phyloP scores from a whole-genome alignment of 2,888 invertebrate species.

The Andrena minutula region DNA sequence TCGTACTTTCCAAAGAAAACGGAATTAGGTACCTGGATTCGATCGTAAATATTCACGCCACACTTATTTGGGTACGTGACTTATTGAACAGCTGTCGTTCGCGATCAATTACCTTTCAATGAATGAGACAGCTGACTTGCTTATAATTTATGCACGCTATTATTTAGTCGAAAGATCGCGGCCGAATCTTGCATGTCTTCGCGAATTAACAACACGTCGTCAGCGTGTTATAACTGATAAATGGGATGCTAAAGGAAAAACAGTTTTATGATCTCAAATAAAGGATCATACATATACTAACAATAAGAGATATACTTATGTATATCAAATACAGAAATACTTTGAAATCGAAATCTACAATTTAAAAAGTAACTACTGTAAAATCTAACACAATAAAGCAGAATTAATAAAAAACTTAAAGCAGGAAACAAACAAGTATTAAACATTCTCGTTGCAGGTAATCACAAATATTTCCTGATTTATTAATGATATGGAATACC shows the following conservation, averaged over 20 bases:
- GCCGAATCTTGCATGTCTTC: slow-evolving; percentile 37
- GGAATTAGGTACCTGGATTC: slow-evolving; percentile 11
- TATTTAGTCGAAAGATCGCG: slow-evolving; percentile 39
- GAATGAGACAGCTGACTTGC: slow-evolving; percentile 26
- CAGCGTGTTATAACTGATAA: slow-evolving; percentile 13
- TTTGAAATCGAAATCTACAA: too few species aligned
- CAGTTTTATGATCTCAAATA: not conserved
- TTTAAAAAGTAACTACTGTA: too few species aligned
- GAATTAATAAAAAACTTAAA: too few species aligned
- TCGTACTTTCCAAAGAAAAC: slow-evolving; percentile 17
- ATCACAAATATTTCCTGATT: too few species aligned
- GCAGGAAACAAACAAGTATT: too few species aligned
- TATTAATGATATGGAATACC: too few species aligned
- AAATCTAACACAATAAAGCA: too few species aligned
- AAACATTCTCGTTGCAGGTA: too few species aligned
- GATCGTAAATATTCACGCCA: slow-evolving; percentile 37
- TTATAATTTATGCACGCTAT: slow-evolving; percentile 34
- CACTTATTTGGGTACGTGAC: not conserved
- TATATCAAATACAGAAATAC: too few species aligned
- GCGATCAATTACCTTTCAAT: slow-evolving; percentile 8
- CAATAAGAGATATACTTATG: too few species aligned
- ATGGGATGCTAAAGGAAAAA: not conserved
- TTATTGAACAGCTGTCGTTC: not conserved
- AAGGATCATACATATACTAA: too few species aligned
- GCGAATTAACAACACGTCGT: slow-evolving; percentile 44